phyloP scores from a whole-genome alignment of 2,888 invertebrate genomes.

The Macaria notata region DNA sequence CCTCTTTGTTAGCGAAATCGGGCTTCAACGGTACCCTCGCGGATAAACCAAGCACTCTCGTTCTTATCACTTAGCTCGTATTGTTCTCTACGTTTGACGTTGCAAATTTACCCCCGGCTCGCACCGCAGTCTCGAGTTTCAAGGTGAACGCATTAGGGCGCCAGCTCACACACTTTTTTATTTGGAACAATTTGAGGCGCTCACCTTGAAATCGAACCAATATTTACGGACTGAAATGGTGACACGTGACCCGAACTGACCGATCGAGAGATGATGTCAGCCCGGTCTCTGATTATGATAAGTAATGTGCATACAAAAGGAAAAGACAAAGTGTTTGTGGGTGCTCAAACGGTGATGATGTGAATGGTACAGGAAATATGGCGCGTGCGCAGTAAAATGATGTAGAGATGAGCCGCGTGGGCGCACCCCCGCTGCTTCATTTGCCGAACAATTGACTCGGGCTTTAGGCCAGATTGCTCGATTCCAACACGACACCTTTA shows the following conservation, averaged over 20 bases:
- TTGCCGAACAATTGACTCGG: constrained; percentile 62
- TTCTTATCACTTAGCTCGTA: constrained; percentile 46
- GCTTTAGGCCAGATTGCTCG: constrained; percentile 38
- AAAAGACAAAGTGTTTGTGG: constrained; percentile 55
- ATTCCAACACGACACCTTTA: constrained; percentile 31
- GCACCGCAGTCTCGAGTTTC: constrained; percentile 13
- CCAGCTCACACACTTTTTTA: constrained; percentile 8
- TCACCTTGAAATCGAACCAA: constrained; percentile 21
- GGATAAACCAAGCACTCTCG: constrained; percentile 49
- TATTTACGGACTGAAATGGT: constrained; percentile 26
- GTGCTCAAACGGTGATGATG: constrained; percentile 58
- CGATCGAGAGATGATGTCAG: constrained; percentile 49
- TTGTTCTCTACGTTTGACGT: constrained; percentile 37
- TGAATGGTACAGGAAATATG: constrained; percentile 71
- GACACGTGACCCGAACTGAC: constrained; percentile 33
- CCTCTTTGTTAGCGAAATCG: constrained; percentile 73
- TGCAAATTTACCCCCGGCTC: constrained; percentile 15
- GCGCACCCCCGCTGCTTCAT: constrained; percentile 70
- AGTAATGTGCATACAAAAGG: constrained; percentile 50
- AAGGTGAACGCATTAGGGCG: constrained; percentile 16
- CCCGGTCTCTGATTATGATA: constrained; percentile 45
- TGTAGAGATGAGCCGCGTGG: constrained; percentile 74
- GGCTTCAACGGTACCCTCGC: constrained; percentile 64
- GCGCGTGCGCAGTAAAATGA: constrained; percentile 74
- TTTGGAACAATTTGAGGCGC: constrained; percentile 10